Base-by-base conservation (phyloP, 2,797 vertebrate species). In the Heterohyrax brucei region DNA sequence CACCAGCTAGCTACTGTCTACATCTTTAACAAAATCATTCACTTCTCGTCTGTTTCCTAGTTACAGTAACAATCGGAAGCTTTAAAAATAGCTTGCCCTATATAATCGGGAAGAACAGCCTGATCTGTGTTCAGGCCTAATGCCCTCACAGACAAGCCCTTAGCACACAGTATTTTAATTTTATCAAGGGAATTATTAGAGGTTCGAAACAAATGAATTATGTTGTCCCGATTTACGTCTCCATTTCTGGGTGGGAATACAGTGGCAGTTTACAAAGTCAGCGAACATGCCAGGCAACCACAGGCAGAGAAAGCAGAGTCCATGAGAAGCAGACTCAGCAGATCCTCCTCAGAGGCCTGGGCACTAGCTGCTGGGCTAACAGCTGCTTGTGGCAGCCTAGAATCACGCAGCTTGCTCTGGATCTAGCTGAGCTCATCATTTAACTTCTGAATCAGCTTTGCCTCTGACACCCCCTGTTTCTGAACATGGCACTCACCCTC, bases 1-100 rank as follows among this genome's bases (percentile, higher is more conserved):
- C 16, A 93, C 87, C 91, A 92, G 91, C 76, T 73, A 97, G 94
- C 94, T 96, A 75, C 95, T 95, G 94, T 92, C 94, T 97, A 14
- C 86, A 95, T 97, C 87, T 94, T 95, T 92, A 76, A 64, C 94
- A 95, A 88, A 97, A 97, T 96, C 96, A 93, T 96, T 96, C 95
- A 96, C 96, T 97, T 97, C 94, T 96, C 90, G 92, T 95, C 96
- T 97, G 95, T 97, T 97, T 97, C 97, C 96, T 97, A 97, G 97
- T 92, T 96, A 98, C 91, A 13, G 93, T 78, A 97, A 97, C 96
- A 97, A 96, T 96, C 94, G 96, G 87, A 93, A 83, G 89, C 97
- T 97, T 97, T 97, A 97, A 97, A 98, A 97, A 98, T 97, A 97
- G 97, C 90, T 92, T 95, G 97, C 93, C 97, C 97, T 96, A 97